These are phyloP conservation scores for Hydractinia echinata DNA, from an alignment of 30 jellyfish, hydroid and myxozoan species.

Conservation along the genomic window DNA sequence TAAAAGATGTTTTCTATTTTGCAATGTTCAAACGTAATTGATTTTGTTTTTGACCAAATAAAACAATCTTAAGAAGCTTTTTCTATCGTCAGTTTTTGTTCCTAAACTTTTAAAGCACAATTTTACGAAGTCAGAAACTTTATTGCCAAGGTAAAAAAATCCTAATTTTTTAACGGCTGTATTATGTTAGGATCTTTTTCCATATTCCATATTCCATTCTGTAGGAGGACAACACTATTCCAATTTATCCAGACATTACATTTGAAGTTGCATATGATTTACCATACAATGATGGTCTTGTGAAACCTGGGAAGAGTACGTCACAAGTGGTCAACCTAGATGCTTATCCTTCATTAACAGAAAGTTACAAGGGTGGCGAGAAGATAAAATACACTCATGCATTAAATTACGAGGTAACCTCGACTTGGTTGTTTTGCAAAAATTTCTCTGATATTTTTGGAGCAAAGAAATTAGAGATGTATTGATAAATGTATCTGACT, in stretches of 20 bases:
- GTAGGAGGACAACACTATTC: constrained; percentile 41
- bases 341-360: constrained; percentile 17
- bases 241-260: constrained; percentile 42
- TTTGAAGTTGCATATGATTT: constrained; percentile 35
- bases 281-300: constrained; percentile 31
- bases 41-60: too few species aligned
- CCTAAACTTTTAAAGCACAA: too few species aligned
- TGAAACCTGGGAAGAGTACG: constrained; percentile 17
- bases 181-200: background rate
- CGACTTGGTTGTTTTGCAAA: background rate
- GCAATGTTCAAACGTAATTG: too few species aligned
- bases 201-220: background rate
- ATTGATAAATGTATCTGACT: too few species aligned
- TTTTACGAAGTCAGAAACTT: too few species aligned
- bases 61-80: too few species aligned
- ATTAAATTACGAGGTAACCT: background rate
- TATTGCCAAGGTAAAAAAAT: background rate
- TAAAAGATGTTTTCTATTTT: background rate
- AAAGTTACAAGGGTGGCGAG: constrained; percentile 9
- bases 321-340: constrained; percentile 27
- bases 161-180: background rate
- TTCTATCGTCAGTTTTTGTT: too few species aligned
- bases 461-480: too few species aligned
- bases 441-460: too few species aligned
- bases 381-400: background rate